Conservation (phyloP, 1,140 invertebrate genomes). For the Cotesia glomerata region DNA sequence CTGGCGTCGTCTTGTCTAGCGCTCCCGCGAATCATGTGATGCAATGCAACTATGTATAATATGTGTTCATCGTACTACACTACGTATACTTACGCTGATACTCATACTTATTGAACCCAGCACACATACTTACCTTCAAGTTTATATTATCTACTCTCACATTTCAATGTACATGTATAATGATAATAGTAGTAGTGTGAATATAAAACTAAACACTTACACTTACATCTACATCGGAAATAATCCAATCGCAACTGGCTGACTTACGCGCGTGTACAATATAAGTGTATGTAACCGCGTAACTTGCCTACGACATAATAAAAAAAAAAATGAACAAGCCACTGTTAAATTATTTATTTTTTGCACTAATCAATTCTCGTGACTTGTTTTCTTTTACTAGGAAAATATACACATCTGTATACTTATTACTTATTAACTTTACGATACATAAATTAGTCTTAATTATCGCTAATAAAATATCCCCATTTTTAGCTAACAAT, state of each 20-base stretch:
- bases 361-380: not conserved
- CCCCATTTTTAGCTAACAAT: not conserved
- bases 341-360: not conserved
- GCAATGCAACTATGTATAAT: slow-evolving; percentile 9
- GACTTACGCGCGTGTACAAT: not conserved
- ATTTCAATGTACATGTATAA: too few relatives aligned
- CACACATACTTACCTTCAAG: not conserved
- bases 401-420: too few relatives aligned
- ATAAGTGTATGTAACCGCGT: not conserved
- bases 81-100: not conserved
- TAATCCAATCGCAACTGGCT: not conserved
- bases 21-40: slow-evolving; percentile 11
- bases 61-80: not conserved
- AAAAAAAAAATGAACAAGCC: not conserved
- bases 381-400: not conserved
- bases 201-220: too few relatives aligned
- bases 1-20: slow-evolving; percentile 36
- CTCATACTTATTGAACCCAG: too few relatives aligned
- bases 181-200: too few relatives aligned
- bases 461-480: not conserved
- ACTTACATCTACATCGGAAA: not conserved
- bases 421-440: not conserved
- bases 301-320: not conserved
- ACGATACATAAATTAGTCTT: not conserved
- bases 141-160: too few relatives aligned